Conservation (phyloP, 2,797 vertebrate species). For the Orientallactaga sibirica region DNA sequence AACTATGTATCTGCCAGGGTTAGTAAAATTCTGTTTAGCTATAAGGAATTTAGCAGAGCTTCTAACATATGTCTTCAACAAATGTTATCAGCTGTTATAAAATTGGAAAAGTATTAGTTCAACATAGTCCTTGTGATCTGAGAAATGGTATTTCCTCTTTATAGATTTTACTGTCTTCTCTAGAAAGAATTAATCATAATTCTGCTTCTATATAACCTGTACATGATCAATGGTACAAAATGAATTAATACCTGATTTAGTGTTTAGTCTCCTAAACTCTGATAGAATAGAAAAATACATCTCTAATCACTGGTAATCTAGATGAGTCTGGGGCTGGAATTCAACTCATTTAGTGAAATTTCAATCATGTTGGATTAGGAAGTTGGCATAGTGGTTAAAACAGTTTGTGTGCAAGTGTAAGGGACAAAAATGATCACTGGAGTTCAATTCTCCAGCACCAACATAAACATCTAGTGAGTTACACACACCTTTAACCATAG, state of each 20-base stretch:
- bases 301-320: background rate
- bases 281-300: background rate
- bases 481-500: no score
- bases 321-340: background rate
- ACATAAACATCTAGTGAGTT: no score
- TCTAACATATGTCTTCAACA: background rate
- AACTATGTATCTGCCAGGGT: background rate
- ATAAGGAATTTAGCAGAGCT: background rate
- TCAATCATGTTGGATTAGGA: no score
- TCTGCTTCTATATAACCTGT: background rate
- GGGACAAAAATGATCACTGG: no score
- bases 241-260: background rate
- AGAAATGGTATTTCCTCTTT: constrained; percentile 36
- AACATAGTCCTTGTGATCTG: background rate
- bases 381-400: no score
- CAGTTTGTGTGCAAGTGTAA: no score
- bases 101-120: background rate
- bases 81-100: background rate
- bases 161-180: background rate
- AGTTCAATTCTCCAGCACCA: no score
- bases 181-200: background rate
- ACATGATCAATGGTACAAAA: background rate
- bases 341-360: background rate
- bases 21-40: constrained; percentile 28
- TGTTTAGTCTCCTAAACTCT: background rate